phyloP scores from a whole-genome alignment of 2,888 invertebrate genomes.

The Cephus runcator region DNA sequence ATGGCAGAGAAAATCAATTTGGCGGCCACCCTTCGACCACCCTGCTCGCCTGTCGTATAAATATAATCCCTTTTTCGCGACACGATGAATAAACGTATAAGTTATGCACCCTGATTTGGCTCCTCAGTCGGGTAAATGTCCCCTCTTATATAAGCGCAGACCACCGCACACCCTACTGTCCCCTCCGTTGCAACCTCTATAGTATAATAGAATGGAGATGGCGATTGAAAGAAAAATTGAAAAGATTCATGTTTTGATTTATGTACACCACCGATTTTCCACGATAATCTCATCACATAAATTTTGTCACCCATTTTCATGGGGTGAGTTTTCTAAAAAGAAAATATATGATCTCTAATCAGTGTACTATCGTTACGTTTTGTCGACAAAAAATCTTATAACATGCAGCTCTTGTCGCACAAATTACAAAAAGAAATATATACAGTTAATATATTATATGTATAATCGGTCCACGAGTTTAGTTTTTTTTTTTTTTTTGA shows the following conservation, averaged over 20 bases:
- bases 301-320: not conserved
- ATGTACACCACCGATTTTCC: not conserved
- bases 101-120: constrained; percentile 40
- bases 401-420: too few species aligned
- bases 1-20: constrained; percentile 41
- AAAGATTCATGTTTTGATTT: not conserved
- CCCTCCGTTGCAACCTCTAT: not conserved
- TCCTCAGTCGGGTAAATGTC: not conserved
- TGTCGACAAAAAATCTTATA: too few species aligned
- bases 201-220: not conserved
- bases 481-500: too few species aligned
- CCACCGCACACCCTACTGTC: not conserved
- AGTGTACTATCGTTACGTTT: not conserved
- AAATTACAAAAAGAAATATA: too few species aligned
- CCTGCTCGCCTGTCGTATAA: constrained; percentile 34
- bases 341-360: not conserved
- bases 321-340: not conserved
- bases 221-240: not conserved
- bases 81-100: constrained; percentile 45
- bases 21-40: constrained; percentile 15
- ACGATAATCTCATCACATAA: not conserved
- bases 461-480: too few species aligned
- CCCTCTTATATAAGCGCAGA: not conserved
- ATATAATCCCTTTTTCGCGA: constrained; percentile 31
- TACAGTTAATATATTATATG: too few species aligned